A percentile compares a stretch with the other conserved stretches of the same genome.
Conservation (phyloP, 1,140 invertebrate species). For the Heliconius melpomene region DNA sequence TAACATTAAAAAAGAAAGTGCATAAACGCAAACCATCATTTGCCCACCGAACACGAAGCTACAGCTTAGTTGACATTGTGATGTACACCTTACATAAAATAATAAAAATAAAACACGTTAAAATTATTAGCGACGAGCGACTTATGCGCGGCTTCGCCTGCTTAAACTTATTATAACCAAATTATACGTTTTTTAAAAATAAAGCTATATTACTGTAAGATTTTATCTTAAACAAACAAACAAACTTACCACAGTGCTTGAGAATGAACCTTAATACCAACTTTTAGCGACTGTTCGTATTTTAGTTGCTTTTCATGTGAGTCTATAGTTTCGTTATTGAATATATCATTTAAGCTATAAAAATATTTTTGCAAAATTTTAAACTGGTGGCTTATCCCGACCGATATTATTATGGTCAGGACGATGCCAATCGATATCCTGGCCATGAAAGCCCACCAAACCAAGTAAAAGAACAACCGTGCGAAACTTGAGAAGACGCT, state of each 20-base stretch:
- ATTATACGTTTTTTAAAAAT: too few species aligned
- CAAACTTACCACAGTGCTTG: conserved; percentile 51
- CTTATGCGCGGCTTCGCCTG: too few species aligned
- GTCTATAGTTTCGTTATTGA: conserved; percentile 35
- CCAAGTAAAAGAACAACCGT: conserved; percentile 45
- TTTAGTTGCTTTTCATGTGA: conserved; percentile 44
- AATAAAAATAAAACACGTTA: not conserved
- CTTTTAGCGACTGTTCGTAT: conserved; percentile 52
- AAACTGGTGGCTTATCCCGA: conserved; percentile 53
- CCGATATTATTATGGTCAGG: conserved; percentile 45
- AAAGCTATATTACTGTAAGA: too few species aligned
- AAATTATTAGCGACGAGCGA: too few species aligned
- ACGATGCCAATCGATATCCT: conserved; percentile 47
- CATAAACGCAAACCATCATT: conserved; percentile 48
- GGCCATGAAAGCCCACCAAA: conserved; percentile 58
- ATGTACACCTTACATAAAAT: conserved; percentile 49
- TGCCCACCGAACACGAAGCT: conserved; percentile 53
- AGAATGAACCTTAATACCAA: conserved; percentile 57
- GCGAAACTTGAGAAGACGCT: conserved; percentile 39
- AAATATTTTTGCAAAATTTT: conserved; percentile 61
- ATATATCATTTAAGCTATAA: conserved; percentile 48
- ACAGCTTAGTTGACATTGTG: conserved; percentile 45
- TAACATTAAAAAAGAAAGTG: conserved; percentile 54
- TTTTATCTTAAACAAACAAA: too few species aligned
- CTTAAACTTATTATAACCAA: too few species aligned